Conservation (phyloP, 2,888 invertebrate genomes). For the Limnephilus auricula region DNA sequence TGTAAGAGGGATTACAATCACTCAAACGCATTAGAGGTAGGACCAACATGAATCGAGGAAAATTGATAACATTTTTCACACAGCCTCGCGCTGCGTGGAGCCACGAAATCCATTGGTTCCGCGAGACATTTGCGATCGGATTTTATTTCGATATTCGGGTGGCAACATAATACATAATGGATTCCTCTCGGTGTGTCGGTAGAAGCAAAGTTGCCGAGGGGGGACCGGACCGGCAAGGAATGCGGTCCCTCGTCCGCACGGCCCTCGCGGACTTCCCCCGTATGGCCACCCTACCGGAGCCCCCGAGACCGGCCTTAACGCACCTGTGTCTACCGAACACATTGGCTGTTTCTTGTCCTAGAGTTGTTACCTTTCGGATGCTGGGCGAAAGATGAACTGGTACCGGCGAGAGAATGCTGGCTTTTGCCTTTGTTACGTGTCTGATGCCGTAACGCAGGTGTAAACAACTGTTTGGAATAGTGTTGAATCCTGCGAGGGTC, state of each 20-base stretch:
- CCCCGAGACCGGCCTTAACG: constrained; percentile 17
- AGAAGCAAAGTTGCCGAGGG: background rate
- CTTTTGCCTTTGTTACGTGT: constrained; percentile 63
- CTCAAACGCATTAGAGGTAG: background rate
- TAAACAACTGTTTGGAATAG: constrained; percentile 13
- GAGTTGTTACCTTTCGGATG: constrained; percentile 11
- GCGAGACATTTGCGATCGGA: constrained; percentile 45
- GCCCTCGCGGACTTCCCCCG: background rate
- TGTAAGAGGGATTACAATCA: background rate
- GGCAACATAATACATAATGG: constrained; percentile 41
- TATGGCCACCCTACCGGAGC: constrained; percentile 3
- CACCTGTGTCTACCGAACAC: background rate
- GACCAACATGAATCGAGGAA: background rate
- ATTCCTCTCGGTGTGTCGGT: background rate
- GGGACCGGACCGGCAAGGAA: constrained; percentile 54
- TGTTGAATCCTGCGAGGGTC: background rate
- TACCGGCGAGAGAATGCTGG: constrained; percentile 60
- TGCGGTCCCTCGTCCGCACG: constrained; percentile 57
- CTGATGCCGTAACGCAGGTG: constrained; percentile 51
- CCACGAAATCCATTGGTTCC: constrained; percentile 28
- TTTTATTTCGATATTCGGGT: constrained; percentile 47
- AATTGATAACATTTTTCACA: constrained; percentile 29
- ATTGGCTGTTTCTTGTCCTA: background rate
- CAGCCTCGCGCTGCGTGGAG: constrained; percentile 13
- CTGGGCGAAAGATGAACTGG: constrained; percentile 55